Evolutionary conservation across 2,888 invertebrate genomes (phyloP).

Genomic region (Microchrysa polita): DNA sequence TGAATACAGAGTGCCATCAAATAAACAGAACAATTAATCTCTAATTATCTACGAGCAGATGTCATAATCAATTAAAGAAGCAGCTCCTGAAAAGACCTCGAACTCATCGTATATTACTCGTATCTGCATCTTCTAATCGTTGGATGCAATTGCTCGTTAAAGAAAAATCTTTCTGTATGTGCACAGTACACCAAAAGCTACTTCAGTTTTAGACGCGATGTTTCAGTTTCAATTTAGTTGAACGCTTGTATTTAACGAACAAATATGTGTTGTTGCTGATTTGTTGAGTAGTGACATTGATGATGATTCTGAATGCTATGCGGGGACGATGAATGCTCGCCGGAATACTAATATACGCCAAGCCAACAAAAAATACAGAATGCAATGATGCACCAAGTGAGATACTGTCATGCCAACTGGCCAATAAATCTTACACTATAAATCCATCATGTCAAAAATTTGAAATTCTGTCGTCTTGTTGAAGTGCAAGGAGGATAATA

Average conservation of each 20-base stretch:
- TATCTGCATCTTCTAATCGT: neutral
- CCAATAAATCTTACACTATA: constrained; percentile 45
- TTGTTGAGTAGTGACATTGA: neutral
- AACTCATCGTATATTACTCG: constrained; percentile 29
- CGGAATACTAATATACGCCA: neutral
- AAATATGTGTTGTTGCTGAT: neutral
- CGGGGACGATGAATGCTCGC: neutral
- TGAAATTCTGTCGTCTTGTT: constrained; percentile 40
- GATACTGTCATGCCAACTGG: constrained; percentile 39
- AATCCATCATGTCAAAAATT: constrained; percentile 46
- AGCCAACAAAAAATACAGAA: neutral
- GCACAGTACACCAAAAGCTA: neutral
- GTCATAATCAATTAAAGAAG: constrained; percentile 44
- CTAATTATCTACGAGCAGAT: constrained; percentile 45
- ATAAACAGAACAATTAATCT: constrained; percentile 46
- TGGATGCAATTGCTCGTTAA: neutral
- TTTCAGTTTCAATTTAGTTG: neutral
- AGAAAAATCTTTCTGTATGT: neutral
- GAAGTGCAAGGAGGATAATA: neutral
- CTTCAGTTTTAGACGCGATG: neutral
- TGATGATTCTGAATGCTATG: neutral
- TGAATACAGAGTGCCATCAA: neutral
- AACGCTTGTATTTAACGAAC: constrained; percentile 7
- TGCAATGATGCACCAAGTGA: neutral
- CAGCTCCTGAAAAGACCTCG: constrained; percentile 31